phyloP scores from a whole-genome alignment of 2,888 invertebrate species.

The Diaperis boleti region DNA sequence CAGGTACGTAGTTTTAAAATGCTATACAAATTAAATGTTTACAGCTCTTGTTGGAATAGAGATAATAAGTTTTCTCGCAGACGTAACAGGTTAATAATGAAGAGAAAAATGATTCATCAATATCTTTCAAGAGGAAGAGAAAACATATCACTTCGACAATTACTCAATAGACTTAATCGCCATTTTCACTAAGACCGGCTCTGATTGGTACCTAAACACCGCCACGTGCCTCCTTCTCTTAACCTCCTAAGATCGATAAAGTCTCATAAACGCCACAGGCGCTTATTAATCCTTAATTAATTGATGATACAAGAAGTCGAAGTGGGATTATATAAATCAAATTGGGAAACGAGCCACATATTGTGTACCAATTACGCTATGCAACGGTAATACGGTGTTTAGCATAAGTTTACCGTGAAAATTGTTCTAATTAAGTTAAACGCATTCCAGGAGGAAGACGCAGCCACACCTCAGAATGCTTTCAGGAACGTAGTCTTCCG shows the following conservation, averaged over 20 bases:
- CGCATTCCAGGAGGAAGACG: constrained; percentile 36
- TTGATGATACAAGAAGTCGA: constrained; percentile 33
- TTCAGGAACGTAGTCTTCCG: constrained; percentile 39
- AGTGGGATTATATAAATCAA: constrained; percentile 28
- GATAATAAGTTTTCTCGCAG: no score
- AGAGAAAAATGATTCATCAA: no score
- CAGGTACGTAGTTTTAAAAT: no score
- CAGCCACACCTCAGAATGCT: constrained; percentile 44
- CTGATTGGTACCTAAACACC: no score
- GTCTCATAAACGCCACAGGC: constrained; percentile 5
- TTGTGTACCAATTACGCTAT: constrained; percentile 25
- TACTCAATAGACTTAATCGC: no score
- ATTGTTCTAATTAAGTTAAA: constrained; percentile 41
- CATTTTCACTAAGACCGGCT: no score
- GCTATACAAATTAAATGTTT: no score
- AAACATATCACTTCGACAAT: no score
- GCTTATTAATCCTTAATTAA: constrained; percentile 34
- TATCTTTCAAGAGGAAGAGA: no score
- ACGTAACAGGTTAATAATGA: no score
- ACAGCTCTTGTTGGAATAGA: no score
- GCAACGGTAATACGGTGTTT: constrained; percentile 22
- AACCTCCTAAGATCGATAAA: constrained; percentile 16
- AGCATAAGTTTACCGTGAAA: constrained; percentile 31
- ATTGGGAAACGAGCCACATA: constrained; percentile 20
- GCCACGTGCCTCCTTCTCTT: no score